These are phyloP conservation scores for Nothobranchius furzeri DNA, from an alignment of 2,113 vertebrate genomes.

Conservation along the genomic window DNA sequence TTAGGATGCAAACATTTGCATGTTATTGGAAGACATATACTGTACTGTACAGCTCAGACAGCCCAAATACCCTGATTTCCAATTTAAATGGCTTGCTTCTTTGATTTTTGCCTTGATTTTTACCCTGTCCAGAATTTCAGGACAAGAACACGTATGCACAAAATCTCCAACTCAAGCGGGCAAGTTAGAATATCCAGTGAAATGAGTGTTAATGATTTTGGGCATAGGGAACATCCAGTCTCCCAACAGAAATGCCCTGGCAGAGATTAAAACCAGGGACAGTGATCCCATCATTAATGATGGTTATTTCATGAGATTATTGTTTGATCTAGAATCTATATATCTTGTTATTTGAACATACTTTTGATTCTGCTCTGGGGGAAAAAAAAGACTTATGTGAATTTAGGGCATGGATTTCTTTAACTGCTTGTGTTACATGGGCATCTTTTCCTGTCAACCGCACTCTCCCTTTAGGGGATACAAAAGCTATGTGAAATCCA, in stretches of 20 bases:
- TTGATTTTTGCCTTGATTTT: background rate
- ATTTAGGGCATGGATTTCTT: slow-evolving; percentile 11
- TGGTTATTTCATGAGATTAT: background rate
- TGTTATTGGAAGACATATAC: background rate
- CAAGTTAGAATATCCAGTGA: background rate
- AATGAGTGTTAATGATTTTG: background rate
- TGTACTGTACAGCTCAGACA: background rate
- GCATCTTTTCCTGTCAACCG: slow-evolving; percentile 10
- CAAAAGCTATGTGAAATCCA: slow-evolving; percentile 18
- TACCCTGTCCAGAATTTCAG: background rate
- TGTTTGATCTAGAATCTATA: background rate
- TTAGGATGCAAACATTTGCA: no score
- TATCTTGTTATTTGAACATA: background rate
- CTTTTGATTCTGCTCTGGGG: background rate
- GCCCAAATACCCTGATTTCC: background rate
- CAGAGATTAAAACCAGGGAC: background rate
- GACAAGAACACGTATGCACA: background rate
- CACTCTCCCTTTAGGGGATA: slow-evolving; percentile 17
- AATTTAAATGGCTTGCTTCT: background rate
- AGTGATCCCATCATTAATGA: background rate
- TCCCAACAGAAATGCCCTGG: background rate
- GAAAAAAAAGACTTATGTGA: background rate
- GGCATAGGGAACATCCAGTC: background rate
- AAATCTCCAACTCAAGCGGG: background rate
- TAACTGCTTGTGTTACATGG: background rate